phyloP scores from a whole-genome alignment of 1,140 invertebrate genomes.

The Leptestheria dahalacensis region DNA sequence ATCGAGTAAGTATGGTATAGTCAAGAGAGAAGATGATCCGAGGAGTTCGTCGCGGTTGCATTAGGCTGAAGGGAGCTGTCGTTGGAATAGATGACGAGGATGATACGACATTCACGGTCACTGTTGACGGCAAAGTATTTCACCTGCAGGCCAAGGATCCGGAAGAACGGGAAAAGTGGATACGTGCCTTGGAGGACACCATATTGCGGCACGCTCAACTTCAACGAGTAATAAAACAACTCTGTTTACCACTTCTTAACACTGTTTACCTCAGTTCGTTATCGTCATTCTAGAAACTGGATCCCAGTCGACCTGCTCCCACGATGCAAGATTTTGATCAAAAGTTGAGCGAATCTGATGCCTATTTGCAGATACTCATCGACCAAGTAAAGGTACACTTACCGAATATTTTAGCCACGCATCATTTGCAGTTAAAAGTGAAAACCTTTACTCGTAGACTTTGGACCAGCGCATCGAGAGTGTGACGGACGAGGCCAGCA shows the following conservation, averaged over 20 bases:
- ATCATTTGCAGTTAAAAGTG: constrained; percentile 20
- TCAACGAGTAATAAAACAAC: constrained; percentile 16
- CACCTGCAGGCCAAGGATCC: constrained; percentile 93
- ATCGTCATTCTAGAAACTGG: constrained; percentile 35
- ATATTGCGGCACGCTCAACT: constrained; percentile 58
- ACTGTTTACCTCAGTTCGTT: background rate
- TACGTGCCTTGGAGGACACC: constrained; percentile 82
- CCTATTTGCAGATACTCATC: constrained; percentile 88
- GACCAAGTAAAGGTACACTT: constrained; percentile 61
- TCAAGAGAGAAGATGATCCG: constrained; percentile 98
- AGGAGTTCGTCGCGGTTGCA: constrained; percentile 87
- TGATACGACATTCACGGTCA: constrained; percentile 97
- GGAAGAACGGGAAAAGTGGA: constrained; percentile 89
- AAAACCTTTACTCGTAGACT: constrained; percentile 33
- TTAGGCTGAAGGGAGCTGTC: constrained; percentile 79
- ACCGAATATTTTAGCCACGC: constrained; percentile 5
- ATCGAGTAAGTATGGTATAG: constrained; percentile 43
- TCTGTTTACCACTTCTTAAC: background rate
- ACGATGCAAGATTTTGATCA: constrained; percentile 69
- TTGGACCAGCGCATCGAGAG: constrained; percentile 46
- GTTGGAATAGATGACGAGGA: constrained; percentile 99
- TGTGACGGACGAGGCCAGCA: constrained; percentile 45
- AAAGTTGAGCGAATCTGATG: constrained; percentile 85
- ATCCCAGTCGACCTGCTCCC: constrained; percentile 39
- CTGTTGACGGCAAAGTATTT: constrained; percentile 96